phyloP scores from a whole-genome alignment of 2,888 invertebrate species.

The Crossocerus cetratus region DNA sequence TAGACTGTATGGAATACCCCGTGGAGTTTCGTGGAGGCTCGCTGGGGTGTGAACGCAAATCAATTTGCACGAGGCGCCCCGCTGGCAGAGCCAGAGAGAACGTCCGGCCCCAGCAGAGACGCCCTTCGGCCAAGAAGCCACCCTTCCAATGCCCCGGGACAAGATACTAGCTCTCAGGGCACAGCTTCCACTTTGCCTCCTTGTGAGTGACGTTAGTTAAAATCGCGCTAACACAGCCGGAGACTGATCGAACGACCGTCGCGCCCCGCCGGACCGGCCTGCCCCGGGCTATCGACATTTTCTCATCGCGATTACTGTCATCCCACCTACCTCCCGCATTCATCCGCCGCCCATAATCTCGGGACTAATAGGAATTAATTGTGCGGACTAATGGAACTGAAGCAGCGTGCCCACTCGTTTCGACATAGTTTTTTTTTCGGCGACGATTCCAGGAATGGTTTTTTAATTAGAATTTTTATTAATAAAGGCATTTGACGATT shows the following conservation, averaged over 20 bases:
- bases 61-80: constrained; percentile 75
- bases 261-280: constrained; percentile 5
- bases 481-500: no score
- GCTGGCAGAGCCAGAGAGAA: constrained; percentile 62
- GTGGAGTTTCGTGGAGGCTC: constrained; percentile 67
- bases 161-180: constrained; percentile 64
- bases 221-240: constrained; percentile 61
- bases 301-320: no score
- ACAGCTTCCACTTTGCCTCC: constrained; percentile 25
- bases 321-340: no score
- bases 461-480: no score
- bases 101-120: no score
- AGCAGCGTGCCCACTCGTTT: no score
- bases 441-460: no score
- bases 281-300: constrained; percentile 23
- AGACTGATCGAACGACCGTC: constrained; percentile 33
- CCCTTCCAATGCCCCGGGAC: constrained; percentile 70
- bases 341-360: no score
- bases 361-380: no score
- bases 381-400: no score
- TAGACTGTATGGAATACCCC: not conserved
- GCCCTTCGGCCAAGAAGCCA: constrained; percentile 44
- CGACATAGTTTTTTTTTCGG: no score
- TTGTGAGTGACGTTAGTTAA: constrained; percentile 65
- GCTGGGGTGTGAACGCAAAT: constrained; percentile 77